Evolutionary conservation across 64 coral and sea anemone species (phyloP), one percentile per base, ranked within the genome.

Genomic region (Acropora yongei): DNA sequence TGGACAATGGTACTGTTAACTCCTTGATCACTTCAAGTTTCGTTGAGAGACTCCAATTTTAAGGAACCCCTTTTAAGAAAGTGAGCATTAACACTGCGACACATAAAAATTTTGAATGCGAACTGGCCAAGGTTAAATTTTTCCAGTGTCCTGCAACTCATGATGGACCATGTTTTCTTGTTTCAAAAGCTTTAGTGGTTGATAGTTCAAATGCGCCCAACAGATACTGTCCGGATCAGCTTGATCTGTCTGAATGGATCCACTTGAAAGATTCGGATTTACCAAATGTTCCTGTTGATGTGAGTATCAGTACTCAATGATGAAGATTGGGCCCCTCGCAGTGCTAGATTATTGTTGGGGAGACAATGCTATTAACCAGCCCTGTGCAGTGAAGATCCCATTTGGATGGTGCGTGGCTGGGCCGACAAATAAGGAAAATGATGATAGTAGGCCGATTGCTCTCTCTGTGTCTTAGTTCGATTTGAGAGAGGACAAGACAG

Each of bases 1-100:
- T 68, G 75, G 5, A 91, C 19, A 39, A 48, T 95, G 66, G 80
- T 86, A 6, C 42, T 94, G n/a, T 49, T 72, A 18, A 75, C 72
- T 95, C 10, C 91, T 88, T 57, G n/a, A 72, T 91, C 18, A 77
- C 88, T 6, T n/a, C n/a, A n/a, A n/a, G n/a, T n/a, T n/a, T n/a
- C n/a, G n/a, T n/a, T n/a, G n/a, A n/a, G n/a, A n/a, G n/a, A 82
- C 94, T 41, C 75, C 92, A 89, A 95, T 95, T 74, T 83, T 53
- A 3, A 84, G 51, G 74, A 41, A 83, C 14, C 51, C 92, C 46
- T n/a, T n/a, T n/a, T 66, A 72, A 96, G n/a, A 92, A 40, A 44
- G 79, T 96, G 3, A 79, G 47, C 60, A 89, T 96, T 50, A 96
- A 89, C 17, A 92, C 94, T 78, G 85, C 92, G 40, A 87, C 83